These are phyloP conservation scores for Lophura nycthemera DNA, from an alignment of 2,113 vertebrate genomes.

Conservation along the genomic window DNA sequence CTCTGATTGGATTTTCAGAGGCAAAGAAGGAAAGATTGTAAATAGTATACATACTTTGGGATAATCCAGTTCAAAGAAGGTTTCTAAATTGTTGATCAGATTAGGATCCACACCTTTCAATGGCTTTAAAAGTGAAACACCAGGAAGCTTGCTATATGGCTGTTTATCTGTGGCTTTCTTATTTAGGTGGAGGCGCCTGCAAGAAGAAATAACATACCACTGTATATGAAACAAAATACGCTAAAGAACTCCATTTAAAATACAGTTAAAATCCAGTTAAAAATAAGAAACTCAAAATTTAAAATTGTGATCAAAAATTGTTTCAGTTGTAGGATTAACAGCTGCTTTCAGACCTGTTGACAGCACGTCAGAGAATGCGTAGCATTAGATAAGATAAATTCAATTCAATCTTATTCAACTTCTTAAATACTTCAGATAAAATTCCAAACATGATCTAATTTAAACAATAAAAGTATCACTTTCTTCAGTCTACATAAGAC, in stretches of 20 bases:
- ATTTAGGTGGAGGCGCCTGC: conserved; percentile 92
- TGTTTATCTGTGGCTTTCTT: conserved; percentile 92
- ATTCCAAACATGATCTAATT: background rate
- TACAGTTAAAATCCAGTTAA: background rate
- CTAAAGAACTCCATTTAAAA: background rate
- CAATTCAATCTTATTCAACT: background rate
- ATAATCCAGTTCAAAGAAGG: conserved; percentile 97
- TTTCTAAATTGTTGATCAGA: conserved; percentile 96
- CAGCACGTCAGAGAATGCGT: background rate
- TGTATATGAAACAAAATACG: background rate
- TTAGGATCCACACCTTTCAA: conserved; percentile 96
- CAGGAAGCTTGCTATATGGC: conserved; percentile 88
- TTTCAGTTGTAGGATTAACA: background rate
- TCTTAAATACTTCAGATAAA: background rate
- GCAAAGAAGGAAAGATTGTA: background rate
- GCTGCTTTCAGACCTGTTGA: background rate
- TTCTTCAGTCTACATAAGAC: background rate
- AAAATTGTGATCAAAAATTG: background rate
- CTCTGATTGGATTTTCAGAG: background rate
- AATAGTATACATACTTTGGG: conserved; percentile 81
- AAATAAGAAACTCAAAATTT: background rate
- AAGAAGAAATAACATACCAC: background rate
- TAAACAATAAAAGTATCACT: background rate
- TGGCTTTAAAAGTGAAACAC: conserved; percentile 94
- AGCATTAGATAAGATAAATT: background rate